Evolutionary conservation across 2,113 vertebrate species (phyloP).

Genomic region (Furnarius figulus): DNA sequence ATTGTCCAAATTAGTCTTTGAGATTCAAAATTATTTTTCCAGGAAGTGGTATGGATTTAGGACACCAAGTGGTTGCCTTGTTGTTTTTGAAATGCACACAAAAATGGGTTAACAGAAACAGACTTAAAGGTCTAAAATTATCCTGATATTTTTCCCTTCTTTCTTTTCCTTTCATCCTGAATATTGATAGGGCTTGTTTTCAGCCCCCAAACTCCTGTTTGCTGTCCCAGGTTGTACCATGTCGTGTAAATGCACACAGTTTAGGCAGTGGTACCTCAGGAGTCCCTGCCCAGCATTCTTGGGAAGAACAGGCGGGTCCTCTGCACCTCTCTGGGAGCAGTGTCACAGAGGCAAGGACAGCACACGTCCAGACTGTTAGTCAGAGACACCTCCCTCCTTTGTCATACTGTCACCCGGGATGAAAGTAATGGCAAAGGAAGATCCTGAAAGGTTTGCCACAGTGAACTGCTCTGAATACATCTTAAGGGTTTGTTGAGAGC

Average conservation of each 20-base stretch:
- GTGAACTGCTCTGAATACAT: background rate
- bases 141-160: background rate
- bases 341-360: background rate
- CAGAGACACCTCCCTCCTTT: background rate
- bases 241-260: background rate
- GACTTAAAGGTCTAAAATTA: constrained; percentile 25
- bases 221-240: background rate
- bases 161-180: background rate
- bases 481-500: background rate
- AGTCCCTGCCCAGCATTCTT: background rate
- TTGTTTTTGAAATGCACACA: background rate
- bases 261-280: background rate
- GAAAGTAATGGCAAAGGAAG: background rate
- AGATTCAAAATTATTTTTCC: background rate
- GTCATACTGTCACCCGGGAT: background rate
- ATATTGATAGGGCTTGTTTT: background rate
- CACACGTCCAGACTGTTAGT: background rate
- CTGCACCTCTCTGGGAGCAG: background rate
- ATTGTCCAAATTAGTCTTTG: background rate
- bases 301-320: background rate
- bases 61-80: background rate
- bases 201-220: background rate
- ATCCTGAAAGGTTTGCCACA: background rate
- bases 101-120: constrained; percentile 13
- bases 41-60: background rate